Evolutionary conservation across 2,797 vertebrate species (phyloP).

Genomic region (Ateles fusciceps): DNA sequence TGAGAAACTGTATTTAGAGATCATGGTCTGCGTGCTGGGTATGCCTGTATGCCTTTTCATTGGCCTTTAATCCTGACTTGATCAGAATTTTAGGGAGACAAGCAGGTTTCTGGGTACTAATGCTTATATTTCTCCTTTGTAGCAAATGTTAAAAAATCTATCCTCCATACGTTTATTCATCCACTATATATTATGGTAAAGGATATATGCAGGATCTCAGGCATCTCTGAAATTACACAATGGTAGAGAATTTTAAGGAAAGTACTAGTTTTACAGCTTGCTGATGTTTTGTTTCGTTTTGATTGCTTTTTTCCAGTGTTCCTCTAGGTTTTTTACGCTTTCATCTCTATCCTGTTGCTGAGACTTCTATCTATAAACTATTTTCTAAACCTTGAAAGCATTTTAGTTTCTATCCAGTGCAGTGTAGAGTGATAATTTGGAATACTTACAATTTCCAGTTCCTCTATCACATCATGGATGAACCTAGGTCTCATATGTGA

Average conservation of each 20-base stretch:
- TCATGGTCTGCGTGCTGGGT: neutral
- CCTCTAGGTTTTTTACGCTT: neutral
- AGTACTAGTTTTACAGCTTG: neutral
- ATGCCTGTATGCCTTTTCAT: neutral
- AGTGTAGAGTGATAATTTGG: neutral
- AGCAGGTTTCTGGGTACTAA: neutral
- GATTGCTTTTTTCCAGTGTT: neutral
- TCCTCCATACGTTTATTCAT: neutral
- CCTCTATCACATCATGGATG: neutral
- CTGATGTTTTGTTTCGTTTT: neutral
- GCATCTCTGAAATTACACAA: slow-evolving; percentile 11
- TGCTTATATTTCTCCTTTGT: slow-evolving; percentile 26
- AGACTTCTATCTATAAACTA: neutral
- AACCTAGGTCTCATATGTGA: neutral
- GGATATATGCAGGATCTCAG: neutral
- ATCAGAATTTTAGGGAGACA: neutral
- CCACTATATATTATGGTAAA: neutral
- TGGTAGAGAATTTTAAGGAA: neutral
- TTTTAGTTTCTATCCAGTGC: neutral
- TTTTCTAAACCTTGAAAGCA: slow-evolving; percentile 30
- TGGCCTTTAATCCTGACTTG: neutral
- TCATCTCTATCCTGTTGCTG: neutral
- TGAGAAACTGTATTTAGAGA: neutral
- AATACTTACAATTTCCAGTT: neutral
- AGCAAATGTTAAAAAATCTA: neutral